Evolutionary conservation across 2,113 vertebrate genomes (phyloP), one percentile per base, ranked within the genome.

Genomic region (Vulpes lagopus): DNA sequence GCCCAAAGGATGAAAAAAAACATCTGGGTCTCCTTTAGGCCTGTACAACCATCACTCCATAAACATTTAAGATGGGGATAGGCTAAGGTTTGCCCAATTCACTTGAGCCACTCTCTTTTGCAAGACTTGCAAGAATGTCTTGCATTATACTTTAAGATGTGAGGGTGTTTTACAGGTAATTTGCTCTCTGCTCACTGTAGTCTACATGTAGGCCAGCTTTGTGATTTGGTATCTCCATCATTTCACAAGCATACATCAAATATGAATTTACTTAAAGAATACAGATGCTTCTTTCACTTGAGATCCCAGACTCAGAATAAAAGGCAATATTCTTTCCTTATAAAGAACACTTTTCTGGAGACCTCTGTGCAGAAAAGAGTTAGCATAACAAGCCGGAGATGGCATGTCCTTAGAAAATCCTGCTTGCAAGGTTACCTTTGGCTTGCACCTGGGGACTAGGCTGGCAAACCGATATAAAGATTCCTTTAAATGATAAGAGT

Each of bases 71-170:
- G 14, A 4, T 53, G 62, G 10, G 22, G 30, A n/a, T 62, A 94
- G 25, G 53, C 16, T 59, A 74, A 74, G 12, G 5, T 73, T 92
- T 80, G 2, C 19, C 19, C 57, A 25, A 2, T 49, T 64, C 30
- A 27, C 27, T 14, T 38, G 78, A 49, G 6, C 12, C 17, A 55
- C 5, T 7, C 5, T 79, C 43, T 60, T 55, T 51, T 55, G 20
- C 23, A 93, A 95, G 74, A 83, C 53, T n/a, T 53, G 7, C 11
- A 90, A 83, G 23, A 94, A 81, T 85, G 20, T 71, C 32, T 92
- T 86, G 59, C 8, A 51, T 51, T 92, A 81, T 20, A 20, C 25
- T 74, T 87, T 17, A 64, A 49, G 89, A 83, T 59, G 0, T 43
- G 4, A 78, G 22, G 17, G 2, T 43, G 43, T 53, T 51, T 74